These are phyloP conservation scores for Caenorhabditis remanei DNA, from an alignment of 1,140 invertebrate genomes.

Conservation along the genomic window DNA sequence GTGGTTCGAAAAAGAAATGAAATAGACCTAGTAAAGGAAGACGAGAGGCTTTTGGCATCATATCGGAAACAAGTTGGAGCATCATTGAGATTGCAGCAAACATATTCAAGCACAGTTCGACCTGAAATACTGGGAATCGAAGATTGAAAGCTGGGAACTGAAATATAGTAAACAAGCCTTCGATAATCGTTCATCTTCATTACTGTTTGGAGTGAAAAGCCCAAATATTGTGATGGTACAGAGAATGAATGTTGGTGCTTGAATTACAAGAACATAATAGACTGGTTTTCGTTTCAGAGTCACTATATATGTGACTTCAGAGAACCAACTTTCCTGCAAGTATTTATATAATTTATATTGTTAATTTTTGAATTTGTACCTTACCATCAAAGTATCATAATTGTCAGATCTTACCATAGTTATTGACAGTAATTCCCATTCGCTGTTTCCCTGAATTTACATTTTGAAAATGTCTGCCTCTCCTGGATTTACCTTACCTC, in stretches of 20 bases:
- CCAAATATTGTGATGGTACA: constrained; percentile 61
- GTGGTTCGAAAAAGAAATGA: neutral
- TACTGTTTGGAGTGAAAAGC: constrained; percentile 60
- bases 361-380: neutral
- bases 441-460: constrained; percentile 60
- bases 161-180: constrained; percentile 1
- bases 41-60: constrained; percentile 65
- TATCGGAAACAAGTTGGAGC: constrained; percentile 63
- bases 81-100: constrained; percentile 63
- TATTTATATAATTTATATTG: neutral
- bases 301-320: constrained; percentile 43
- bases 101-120: constrained; percentile 61
- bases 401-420: neutral
- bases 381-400: constrained; percentile 24
- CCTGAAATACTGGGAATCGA: constrained; percentile 20
- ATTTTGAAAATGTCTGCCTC: neutral
- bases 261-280: constrained; percentile 63
- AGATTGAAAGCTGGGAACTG: neutral
- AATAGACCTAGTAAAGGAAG: constrained; percentile 54
- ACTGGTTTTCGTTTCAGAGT: constrained; percentile 59
- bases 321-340: constrained; percentile 23
- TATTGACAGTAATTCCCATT: constrained; percentile 61
- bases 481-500: constrained; percentile 10
- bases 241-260: constrained; percentile 63
- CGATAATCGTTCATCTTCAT: constrained; percentile 52